Conservation (phyloP, 64 coral and sea anemone species). For the Astreopora myriophthalma region DNA sequence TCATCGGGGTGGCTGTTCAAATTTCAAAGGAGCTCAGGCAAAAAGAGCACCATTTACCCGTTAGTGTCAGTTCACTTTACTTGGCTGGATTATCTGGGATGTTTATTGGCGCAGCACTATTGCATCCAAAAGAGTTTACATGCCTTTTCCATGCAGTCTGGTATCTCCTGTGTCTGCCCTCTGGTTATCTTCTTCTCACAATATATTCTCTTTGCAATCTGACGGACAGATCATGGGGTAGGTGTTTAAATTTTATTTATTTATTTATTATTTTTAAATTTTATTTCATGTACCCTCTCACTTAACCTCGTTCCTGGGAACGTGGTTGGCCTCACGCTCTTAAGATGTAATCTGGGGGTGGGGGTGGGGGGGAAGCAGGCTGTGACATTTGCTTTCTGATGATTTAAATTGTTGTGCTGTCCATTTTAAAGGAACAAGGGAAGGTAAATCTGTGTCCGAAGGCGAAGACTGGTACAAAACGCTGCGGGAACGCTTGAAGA, state of each 20-base stretch:
- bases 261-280: too few relatives aligned
- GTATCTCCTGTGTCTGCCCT: conserved; percentile 89
- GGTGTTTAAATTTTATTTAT: background rate
- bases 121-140: conserved; percentile 81
- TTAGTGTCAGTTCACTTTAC: conserved; percentile 9
- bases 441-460: conserved; percentile 13
- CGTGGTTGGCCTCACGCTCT: too few relatives aligned
- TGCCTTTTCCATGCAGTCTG: conserved; percentile 82
- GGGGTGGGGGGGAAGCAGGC: too few relatives aligned
- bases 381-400: too few relatives aligned
- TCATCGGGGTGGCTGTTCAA: conserved; percentile 77
- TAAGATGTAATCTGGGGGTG: too few relatives aligned
- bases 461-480: background rate
- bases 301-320: too few relatives aligned
- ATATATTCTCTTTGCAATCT: conserved; percentile 89
- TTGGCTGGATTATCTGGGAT: conserved; percentile 59
- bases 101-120: conserved; percentile 70
- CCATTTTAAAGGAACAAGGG: conserved; percentile 36
- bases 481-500: background rate
- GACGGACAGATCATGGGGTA: conserved; percentile 93
- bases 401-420: too few relatives aligned
- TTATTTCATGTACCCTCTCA: too few relatives aligned
- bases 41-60: background rate
- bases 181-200: conserved; percentile 83
- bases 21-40: conserved; percentile 35